A percentile compares a stretch with the other conserved stretches of the same genome.
Evolutionary conservation across 2,797 vertebrate genomes (phyloP).

Genomic region (Choloepus didactylus): DNA sequence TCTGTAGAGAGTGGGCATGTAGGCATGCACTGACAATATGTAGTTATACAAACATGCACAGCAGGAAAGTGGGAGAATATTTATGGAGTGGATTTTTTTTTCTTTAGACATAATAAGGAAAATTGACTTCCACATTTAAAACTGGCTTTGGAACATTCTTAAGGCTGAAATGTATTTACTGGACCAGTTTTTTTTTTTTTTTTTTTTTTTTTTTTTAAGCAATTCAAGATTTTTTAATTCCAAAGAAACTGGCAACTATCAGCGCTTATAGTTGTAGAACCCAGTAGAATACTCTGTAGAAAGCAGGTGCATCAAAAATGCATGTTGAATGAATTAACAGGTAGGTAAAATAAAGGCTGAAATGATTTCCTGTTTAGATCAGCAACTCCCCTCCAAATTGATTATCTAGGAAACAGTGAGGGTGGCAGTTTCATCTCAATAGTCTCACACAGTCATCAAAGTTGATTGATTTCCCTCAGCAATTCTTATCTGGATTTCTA

Average conservation of each 20-base stretch:
- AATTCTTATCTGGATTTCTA: not conserved
- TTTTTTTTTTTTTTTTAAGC: not conserved
- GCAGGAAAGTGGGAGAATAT: not conserved
- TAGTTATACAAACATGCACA: constrained; percentile 36
- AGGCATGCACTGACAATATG: not conserved
- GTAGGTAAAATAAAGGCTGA: not conserved
- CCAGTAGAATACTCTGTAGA: not conserved
- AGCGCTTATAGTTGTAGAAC: not conserved
- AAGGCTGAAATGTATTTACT: not conserved
- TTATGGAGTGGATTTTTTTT: not conserved
- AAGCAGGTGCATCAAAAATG: not conserved
- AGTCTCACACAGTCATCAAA: not conserved
- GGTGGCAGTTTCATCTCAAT: not conserved
- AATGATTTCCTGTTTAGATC: not conserved
- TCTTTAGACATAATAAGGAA: not conserved
- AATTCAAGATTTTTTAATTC: constrained; percentile 3
- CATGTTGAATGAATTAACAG: not conserved
- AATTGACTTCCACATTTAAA: constrained; percentile 14
- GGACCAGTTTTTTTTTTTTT: not conserved
- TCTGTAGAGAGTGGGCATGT: constrained; percentile 43
- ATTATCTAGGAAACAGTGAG: not conserved
- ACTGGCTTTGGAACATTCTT: not conserved
- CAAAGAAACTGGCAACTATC: not conserved
- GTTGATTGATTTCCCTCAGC: not conserved
- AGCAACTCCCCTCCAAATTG: not conserved